Base-by-base conservation (phyloP, 2,113 vertebrate species). In the Chionis minor region DNA sequence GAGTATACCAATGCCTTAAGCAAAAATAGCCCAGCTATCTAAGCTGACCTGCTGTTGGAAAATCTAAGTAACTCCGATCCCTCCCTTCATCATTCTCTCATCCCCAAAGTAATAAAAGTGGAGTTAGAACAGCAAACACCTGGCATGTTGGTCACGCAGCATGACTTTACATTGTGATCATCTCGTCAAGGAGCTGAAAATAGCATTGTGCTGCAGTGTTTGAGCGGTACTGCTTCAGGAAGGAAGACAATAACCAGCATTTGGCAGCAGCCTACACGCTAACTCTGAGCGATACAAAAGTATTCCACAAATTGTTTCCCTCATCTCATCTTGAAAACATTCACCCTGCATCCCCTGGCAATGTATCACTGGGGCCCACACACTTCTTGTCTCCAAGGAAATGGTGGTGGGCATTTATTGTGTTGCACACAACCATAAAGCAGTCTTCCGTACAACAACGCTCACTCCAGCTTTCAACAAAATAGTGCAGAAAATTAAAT, bases 131-230 rank as follows among this genome's bases (percentile, higher is more conserved):
- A 97, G 94, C 14, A 56, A 95, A 97, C 95, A 98, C 97, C 98
- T 98, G 97, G 96, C 94, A 97, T 49, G 86, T 51, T 97, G 98
- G 97, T 97, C 97, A 97, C 86, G 92, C 96, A 96, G 94, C 79
- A 78, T 93, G 93, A 94, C 87, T 97, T 98, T 96, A 96, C 86
- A 90, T 97, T 97, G 90, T 97, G 98, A 98, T 98, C 97, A 98
- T 96, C 97, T 92, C 45, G 59, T 97, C 95, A 86, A 45, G 78
- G 63, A 97, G 95, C 97, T 89, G 94, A 98, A 97, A 98, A 98
- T 97, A 98, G 96, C 92, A 85, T 85, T 44, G 54, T 93, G 88
- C 90, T 86, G 86, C 92, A 95, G 81, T n/a, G 83, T 45, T 94
- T 51, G 55, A 97, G 95, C 42, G 28, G 69, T 78, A 51, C 96